These are phyloP conservation scores for Labia minor DNA, from an alignment of 2,888 invertebrate genomes.

Conservation along the genomic window DNA sequence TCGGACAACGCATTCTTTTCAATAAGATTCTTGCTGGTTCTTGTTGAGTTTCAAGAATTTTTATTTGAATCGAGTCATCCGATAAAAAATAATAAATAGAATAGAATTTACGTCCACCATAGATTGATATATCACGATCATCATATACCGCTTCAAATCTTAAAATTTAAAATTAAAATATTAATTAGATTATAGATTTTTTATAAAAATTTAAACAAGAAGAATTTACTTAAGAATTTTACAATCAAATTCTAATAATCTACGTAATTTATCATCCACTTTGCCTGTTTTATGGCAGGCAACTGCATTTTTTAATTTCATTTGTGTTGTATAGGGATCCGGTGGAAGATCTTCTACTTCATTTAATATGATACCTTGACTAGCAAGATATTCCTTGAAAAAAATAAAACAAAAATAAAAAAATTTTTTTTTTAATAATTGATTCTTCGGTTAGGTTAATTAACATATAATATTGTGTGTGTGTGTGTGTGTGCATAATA, in stretches of 20 bases:
- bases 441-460: too few species aligned
- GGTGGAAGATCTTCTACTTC: constrained; percentile 56
- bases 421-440: too few species aligned
- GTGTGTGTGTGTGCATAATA: too few species aligned
- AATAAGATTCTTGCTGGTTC: constrained; percentile 66
- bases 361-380: constrained; percentile 68
- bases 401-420: constrained; percentile 14
- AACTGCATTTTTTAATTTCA: constrained; percentile 22
- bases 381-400: constrained; percentile 62
- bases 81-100: constrained; percentile 66
- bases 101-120: constrained; percentile 42
- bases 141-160: constrained; percentile 42
- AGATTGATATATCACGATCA: constrained; percentile 36
- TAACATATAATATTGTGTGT: too few species aligned
- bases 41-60: constrained; percentile 33
- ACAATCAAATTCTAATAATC: constrained; percentile 66
- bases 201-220: too few species aligned
- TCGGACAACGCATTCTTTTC: constrained; percentile 64
- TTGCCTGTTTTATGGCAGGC: constrained; percentile 37
- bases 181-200: too few species aligned
- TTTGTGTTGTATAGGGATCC: constrained; percentile 50
- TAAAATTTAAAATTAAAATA: neutral
- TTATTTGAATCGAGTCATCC: constrained; percentile 67
- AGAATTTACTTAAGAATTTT: constrained; percentile 57
- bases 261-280: constrained; percentile 51